A percentile compares a stretch with the other conserved stretches of the same genome.
phyloP scores from a whole-genome alignment of 2,797 vertebrate genomes.

The Allobates femoralis region DNA sequence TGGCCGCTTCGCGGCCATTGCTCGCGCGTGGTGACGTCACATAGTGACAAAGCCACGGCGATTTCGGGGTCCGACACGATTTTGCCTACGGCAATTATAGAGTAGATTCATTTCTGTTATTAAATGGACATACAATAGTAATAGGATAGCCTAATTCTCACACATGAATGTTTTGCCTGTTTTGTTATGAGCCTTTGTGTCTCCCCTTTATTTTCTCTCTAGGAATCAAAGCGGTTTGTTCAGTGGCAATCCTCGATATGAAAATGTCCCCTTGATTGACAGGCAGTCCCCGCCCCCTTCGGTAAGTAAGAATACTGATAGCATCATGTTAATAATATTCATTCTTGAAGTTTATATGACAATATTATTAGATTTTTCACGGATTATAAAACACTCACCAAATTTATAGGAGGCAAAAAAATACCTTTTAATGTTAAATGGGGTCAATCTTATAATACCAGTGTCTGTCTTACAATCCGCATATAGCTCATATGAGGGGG shows the following conservation, averaged over 20 bases:
- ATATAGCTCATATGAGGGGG: too few relatives aligned
- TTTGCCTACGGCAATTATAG: too few relatives aligned
- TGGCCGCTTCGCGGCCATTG: too few relatives aligned
- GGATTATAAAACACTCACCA: too few relatives aligned
- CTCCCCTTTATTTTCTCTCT: constrained; percentile 72
- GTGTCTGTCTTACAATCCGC: too few relatives aligned
- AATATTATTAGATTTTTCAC: background rate
- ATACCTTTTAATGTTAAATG: too few relatives aligned
- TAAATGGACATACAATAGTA: background rate
- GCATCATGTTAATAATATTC: background rate
- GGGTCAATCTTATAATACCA: too few relatives aligned
- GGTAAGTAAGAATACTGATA: constrained; percentile 74
- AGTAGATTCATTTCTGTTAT: too few relatives aligned
- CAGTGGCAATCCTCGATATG: constrained; percentile 98
- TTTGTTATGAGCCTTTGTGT: constrained; percentile 59
- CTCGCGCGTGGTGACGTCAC: too few relatives aligned
- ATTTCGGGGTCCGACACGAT: too few relatives aligned
- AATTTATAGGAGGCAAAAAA: too few relatives aligned
- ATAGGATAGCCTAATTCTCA: background rate
- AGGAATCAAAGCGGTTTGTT: constrained; percentile 97
- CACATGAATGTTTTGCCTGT: constrained; percentile 1
- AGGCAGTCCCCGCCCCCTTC: constrained; percentile 88
- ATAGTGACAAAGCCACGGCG: too few relatives aligned
- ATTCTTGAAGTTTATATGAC: background rate
- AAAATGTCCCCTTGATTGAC: constrained; percentile 86